Conservation (phyloP, 2,797 vertebrate genomes). For the Tolypeutes matacus region DNA sequence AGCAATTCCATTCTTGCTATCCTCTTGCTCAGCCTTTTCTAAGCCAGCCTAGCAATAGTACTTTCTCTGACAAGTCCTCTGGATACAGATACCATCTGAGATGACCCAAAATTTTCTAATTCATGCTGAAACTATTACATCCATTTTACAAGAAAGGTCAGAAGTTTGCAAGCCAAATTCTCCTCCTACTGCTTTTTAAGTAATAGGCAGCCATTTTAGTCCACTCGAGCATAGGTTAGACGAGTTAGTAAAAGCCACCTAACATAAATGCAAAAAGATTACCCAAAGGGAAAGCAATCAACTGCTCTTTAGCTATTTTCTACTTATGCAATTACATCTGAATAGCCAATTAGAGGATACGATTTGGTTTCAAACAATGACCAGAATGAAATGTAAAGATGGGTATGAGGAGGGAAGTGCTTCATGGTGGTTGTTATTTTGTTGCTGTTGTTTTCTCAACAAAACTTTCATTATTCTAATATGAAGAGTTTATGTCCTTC, state of each 20-base stretch:
- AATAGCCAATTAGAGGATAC: not conserved
- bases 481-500: not conserved
- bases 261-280: not conserved
- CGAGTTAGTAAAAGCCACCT: not conserved
- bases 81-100: not conserved
- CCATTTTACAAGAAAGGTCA: not conserved
- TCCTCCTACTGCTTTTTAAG: not conserved
- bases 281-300: not conserved
- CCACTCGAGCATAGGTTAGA: not conserved
- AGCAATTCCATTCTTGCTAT: not conserved
- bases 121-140: not conserved
- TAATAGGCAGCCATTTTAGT: not conserved
- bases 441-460: not conserved
- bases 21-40: not conserved
- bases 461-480: not conserved
- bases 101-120: not conserved
- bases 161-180: not conserved
- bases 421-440: not conserved
- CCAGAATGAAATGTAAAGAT: conserved; percentile 6
- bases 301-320: not conserved
- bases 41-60: not conserved
- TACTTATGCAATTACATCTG: not conserved
- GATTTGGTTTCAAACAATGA: not conserved
- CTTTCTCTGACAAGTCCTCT: not conserved
- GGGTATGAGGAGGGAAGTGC: not conserved